Base-by-base conservation (phyloP, 2,113 vertebrate genomes). In the Heterochromis multidens region DNA sequence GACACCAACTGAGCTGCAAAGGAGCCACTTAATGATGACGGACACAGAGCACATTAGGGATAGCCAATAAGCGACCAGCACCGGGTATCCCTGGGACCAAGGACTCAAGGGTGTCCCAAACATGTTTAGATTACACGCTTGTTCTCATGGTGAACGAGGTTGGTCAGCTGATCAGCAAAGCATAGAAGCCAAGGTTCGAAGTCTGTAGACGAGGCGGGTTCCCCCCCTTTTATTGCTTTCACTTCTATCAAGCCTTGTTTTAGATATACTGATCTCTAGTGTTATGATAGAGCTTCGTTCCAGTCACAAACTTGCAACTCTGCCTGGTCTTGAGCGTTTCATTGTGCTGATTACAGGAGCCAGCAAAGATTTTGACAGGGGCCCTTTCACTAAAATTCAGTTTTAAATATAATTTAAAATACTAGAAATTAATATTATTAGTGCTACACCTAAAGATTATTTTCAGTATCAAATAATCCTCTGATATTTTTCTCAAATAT, bases 1-100 rank as follows among this genome's bases (percentile, higher is more conserved):
- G 90, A 94, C 90, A 93, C 90, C 87, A 33, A 54, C 83, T 9
- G 83, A 86, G 89, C 89, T 33, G 87, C 88, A 82, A 63, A 90
- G 77, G 70, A 92, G 60, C 87, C 88, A 63, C 90, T 90, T 88
- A 91, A 89, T 77, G 88, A 89, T 86, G 91, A 91, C 40, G 35
- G 82, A 85, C 83, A 78, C 78, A 35, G 79, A 85, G 82, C 90
- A 83, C 83, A 63, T 77, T 86, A 86, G 12, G 72, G 86, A 61
- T 10, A 62, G 84, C 82, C 84, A 86, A 80, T 89, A 87, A 88
- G 67, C 2, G 78, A 88, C 77, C 29, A 80, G 60, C 37, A 13
- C 63, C 37, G 58, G 54, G 78, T 21, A n/a, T 61, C 37, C 72
- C 29, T 21, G 60, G 56, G 62, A 77, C 63, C 40, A 10, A 35